A percentile compares a stretch with the other conserved stretches of the same genome.
phyloP scores from a whole-genome alignment of 2,888 invertebrate genomes.

The Eutolmus rufibarbis region DNA sequence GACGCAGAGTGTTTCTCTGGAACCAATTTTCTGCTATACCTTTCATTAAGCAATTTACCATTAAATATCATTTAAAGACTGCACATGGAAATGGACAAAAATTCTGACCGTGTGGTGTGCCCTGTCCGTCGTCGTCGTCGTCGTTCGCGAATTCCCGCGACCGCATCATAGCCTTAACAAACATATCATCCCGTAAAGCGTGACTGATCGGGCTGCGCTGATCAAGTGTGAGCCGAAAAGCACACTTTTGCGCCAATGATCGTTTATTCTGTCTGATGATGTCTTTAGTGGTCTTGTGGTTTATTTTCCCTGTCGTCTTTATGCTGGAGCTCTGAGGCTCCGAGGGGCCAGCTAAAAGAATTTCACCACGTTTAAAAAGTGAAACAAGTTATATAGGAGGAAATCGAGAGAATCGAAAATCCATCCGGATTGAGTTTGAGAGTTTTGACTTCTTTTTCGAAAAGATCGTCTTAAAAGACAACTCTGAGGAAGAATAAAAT shows the following conservation, averaged over 20 bases:
- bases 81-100: constrained; percentile 24
- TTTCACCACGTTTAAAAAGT: constrained; percentile 30
- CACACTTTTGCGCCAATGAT: constrained; percentile 19
- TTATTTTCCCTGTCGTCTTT: neutral
- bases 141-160: neutral
- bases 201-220: constrained; percentile 33
- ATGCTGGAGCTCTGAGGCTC: neutral
- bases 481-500: neutral
- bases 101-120: neutral
- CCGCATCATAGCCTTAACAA: constrained; percentile 29
- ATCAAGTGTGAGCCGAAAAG: constrained; percentile 16
- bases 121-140: neutral
- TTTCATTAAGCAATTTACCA: constrained; percentile 43
- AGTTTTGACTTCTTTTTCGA: constrained; percentile 26
- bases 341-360: neutral
- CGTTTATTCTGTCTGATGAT: constrained; percentile 33
- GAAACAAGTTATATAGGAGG: constrained; percentile 19
- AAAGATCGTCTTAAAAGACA: constrained; percentile 18
- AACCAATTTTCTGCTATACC: constrained; percentile 43
- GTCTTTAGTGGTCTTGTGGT: constrained; percentile 8
- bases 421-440: constrained; percentile 35
- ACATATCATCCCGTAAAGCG: constrained; percentile 38
- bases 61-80: constrained; percentile 40
- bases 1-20: neutral
- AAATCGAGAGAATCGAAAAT: constrained; percentile 4